Percentiles rank a stretch among this genome's conserved stretches.
Conservation (phyloP, 2,113 vertebrate species). For the Cyanoderma ruficeps region DNA sequence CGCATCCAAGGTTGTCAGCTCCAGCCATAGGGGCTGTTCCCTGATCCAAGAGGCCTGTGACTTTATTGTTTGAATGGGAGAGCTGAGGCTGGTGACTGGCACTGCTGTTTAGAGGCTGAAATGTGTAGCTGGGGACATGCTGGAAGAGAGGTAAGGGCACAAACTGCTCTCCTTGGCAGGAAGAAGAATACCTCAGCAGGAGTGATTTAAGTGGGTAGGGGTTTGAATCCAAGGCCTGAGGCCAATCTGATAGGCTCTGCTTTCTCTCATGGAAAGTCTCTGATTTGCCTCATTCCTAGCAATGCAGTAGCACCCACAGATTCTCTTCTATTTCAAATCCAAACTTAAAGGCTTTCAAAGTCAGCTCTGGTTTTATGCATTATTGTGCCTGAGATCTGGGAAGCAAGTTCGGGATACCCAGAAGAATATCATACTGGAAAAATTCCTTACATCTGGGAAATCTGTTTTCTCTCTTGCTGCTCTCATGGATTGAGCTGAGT, state of each 20-base stretch:
- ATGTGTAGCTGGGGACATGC: neutral
- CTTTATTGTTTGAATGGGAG: conserved; percentile 20
- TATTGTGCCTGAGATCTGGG: neutral
- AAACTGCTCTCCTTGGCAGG: conserved; percentile 1
- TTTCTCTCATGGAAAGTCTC: conserved; percentile 12
- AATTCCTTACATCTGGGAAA: neutral
- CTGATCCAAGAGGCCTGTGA: conserved; percentile 25
- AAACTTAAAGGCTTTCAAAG: neutral
- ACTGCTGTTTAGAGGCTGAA: neutral
- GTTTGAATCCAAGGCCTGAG: neutral
- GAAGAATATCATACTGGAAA: neutral
- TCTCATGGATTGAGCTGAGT: neutral
- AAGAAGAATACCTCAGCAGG: conserved; percentile 5
- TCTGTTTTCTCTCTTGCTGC: neutral
- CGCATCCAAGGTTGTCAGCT: conserved; percentile 29
- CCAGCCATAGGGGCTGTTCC: conserved; percentile 23
- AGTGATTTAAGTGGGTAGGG: conserved; percentile 23
- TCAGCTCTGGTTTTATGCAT: neutral
- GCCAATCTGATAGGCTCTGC: conserved; percentile 19
- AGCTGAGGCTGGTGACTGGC: neutral
- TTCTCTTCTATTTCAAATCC: neutral
- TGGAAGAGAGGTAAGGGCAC: neutral
- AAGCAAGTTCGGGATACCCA: neutral
- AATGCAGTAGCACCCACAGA: neutral
- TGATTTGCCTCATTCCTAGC: conserved; percentile 30